Evolutionary conservation across 1,140 invertebrate species (phyloP).

Genomic region (Procambarus clarkii): DNA sequence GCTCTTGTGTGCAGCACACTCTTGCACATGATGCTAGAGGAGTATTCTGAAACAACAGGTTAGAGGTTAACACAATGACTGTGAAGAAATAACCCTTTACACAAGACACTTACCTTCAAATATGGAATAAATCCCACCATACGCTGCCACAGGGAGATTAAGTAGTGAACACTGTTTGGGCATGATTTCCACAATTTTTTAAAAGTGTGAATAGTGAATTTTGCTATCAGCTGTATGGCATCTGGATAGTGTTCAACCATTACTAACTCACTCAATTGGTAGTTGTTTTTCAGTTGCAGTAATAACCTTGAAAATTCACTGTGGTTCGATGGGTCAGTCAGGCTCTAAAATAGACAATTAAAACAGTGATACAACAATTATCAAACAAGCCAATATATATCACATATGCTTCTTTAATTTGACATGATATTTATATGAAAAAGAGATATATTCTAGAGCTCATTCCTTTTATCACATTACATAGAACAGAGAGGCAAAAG

Average conservation of each 20-base stretch:
- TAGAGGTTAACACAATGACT: too few relatives aligned
- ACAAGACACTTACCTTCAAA: constrained; percentile 90
- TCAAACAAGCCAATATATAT: too few relatives aligned
- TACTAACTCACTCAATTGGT: constrained; percentile 96
- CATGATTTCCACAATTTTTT: constrained; percentile 99
- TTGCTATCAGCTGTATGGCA: constrained; percentile 95
- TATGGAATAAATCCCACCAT: constrained; percentile 99
- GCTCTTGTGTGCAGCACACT: too few relatives aligned
- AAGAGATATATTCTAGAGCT: too few relatives aligned
- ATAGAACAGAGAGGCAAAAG: too few relatives aligned
- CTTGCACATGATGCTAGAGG: too few relatives aligned
- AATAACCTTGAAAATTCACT: constrained; percentile 98
- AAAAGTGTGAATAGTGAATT: constrained; percentile 96
- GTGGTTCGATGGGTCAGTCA: constrained; percentile 95
- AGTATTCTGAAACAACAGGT: too few relatives aligned
- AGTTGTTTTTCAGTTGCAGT: constrained; percentile 97
- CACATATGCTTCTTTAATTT: too few relatives aligned
- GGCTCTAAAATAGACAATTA: constrained; percentile 79
- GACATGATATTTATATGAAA: too few relatives aligned
- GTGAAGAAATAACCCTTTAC: too few relatives aligned
- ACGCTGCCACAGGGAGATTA: constrained; percentile 97
- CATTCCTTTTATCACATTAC: too few relatives aligned
- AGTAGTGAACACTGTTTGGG: constrained; percentile 97
- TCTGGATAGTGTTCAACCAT: constrained; percentile 97
- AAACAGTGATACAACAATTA: neutral